Conservation (phyloP, 2,113 vertebrate species). For the Leiothrix lutea region DNA sequence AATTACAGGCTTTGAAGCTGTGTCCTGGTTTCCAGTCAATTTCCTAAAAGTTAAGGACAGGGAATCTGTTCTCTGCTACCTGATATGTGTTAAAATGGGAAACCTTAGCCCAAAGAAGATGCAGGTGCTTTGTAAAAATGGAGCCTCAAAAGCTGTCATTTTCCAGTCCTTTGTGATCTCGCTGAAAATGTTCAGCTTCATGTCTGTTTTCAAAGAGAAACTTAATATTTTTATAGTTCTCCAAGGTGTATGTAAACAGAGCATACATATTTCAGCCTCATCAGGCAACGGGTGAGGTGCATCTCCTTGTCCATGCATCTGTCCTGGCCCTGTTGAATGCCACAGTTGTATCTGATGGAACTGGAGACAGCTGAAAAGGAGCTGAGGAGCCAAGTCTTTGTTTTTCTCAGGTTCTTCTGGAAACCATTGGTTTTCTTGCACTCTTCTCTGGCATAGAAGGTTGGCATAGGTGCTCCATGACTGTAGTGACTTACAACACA, state of each 20-base stretch:
- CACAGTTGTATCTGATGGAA: not conserved
- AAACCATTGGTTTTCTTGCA: not conserved
- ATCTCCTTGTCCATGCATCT: not conserved
- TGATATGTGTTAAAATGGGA: not conserved
- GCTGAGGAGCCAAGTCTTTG: not conserved
- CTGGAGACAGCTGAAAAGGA: not conserved
- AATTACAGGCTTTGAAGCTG: not conserved
- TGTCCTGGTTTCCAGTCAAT: not conserved
- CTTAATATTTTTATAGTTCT: not conserved
- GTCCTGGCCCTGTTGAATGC: not conserved
- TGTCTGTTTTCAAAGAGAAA: not conserved
- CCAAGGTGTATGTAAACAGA: not conserved
- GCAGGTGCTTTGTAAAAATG: not conserved
- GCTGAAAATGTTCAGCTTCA: not conserved
- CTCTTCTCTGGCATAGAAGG: not conserved
- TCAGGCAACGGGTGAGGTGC: not conserved
- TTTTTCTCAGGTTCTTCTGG: not conserved
- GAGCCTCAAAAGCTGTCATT: not conserved
- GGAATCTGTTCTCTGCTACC: not conserved
- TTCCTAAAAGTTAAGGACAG: not conserved
- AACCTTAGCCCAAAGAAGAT: not conserved
- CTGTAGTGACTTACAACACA: not conserved
- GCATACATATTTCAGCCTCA: fast-evolving
- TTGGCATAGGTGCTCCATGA: not conserved
- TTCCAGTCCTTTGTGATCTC: not conserved